Conservation (phyloP, 2,113 vertebrate species). For the Oriolus oriolus region DNA sequence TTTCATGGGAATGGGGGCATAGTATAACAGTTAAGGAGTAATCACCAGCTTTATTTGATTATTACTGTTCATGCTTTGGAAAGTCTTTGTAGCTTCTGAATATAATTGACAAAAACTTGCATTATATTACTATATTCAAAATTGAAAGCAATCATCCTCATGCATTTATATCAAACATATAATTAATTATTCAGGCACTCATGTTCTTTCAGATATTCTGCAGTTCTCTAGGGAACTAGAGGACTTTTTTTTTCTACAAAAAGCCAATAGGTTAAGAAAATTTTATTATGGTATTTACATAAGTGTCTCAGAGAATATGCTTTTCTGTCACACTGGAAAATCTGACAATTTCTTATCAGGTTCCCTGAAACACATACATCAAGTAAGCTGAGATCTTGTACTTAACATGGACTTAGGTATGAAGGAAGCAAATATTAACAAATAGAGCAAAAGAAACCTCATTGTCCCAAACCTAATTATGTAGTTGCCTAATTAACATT, state of each 20-base stretch:
- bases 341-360: background rate
- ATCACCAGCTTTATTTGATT: background rate
- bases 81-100: background rate
- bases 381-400: background rate
- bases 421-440: background rate
- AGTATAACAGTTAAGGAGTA: background rate
- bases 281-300: background rate
- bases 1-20: background rate
- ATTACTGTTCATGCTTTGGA: background rate
- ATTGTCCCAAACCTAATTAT: slow-evolving; percentile 2
- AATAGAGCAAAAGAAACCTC: slow-evolving; percentile 4
- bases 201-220: background rate
- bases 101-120: background rate
- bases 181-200: background rate
- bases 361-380: background rate
- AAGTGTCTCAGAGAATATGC: background rate
- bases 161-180: background rate
- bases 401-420: background rate
- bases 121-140: background rate
- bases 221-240: background rate
- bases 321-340: background rate
- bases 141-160: background rate
- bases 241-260: background rate
- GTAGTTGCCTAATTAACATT: background rate
- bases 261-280: background rate